Base-by-base conservation (phyloP, 2,113 vertebrate genomes). In the Epinephelus lanceolatus region DNA sequence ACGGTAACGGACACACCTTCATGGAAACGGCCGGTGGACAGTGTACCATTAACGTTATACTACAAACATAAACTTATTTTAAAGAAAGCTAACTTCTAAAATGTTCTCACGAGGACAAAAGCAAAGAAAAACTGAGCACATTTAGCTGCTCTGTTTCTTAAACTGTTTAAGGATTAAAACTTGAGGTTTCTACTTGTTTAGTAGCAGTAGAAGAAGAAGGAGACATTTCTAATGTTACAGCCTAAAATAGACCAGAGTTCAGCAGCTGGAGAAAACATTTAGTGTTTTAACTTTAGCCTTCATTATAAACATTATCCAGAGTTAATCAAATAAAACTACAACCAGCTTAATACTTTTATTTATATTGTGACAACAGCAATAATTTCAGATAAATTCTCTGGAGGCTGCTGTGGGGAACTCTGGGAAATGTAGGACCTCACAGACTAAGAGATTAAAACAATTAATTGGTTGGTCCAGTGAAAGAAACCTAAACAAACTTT, bases 401-500 rank as follows among this genome's bases (percentile, higher is more conserved):
- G 5, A 3, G 5, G 12, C 12, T 53, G 49, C 18, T 18, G 23
- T 15, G 13, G 19, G 57, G 74, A 0, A 51, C 66, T 49, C 25
- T 73, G 78, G 78, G 70, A 49, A 66, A 73, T 72, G 68, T 80
- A 80, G 68, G 51, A 5, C 2, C 18, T 37, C 13, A 12, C 40
- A 5, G 30, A 27, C 12, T 15, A 6, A 37, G 4, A 9, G 12
- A 30, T 30, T 5, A 5, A 30, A 30, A 30, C 30, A 30, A 30
- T 30, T 1, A 7, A 37, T 37, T 37, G 33, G 33, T 37, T 37
- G 6, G 33, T 37, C 1, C 33, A 37, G 33, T 37, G 33, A 7
- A 37, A 37, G 33, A 37, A 37, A 37, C 1, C 1, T 37, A 37
- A 37, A 37, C 33, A 37, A 37, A 37, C 33, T 8, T 37, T 37